phyloP scores from a whole-genome alignment of 2,113 vertebrate genomes.

The Gnathonemus echidnorhynchus region DNA sequence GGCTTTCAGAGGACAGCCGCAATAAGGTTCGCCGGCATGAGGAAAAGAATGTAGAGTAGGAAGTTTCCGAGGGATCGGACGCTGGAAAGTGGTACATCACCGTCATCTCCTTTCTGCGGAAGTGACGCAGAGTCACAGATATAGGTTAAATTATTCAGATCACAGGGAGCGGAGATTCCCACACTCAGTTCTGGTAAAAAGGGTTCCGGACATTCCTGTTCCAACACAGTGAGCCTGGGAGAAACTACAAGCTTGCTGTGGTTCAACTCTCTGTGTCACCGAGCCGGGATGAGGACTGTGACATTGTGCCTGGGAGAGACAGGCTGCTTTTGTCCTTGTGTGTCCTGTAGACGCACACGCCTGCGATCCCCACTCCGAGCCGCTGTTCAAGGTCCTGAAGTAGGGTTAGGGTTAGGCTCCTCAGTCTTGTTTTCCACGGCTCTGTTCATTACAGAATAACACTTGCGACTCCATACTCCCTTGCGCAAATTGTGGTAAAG shows the following conservation, averaged over 20 bases:
- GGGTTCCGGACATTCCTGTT: background rate
- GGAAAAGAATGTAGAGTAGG: background rate
- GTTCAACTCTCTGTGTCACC: background rate
- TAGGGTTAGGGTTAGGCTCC: background rate
- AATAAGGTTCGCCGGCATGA: background rate
- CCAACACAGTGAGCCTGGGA: background rate
- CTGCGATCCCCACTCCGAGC: constrained; percentile 18
- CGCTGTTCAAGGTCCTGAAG: constrained; percentile 48
- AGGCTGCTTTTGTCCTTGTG: background rate
- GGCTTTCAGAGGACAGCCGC: background rate
- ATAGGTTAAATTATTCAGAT: constrained; percentile 12
- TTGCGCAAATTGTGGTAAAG: background rate
- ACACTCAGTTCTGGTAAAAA: background rate
- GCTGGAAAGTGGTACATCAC: background rate
- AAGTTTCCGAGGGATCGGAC: background rate
- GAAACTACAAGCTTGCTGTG: background rate
- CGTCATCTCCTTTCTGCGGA: background rate
- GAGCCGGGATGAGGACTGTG: background rate
- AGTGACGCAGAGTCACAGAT: background rate
- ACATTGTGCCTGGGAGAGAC: background rate
- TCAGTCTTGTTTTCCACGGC: background rate
- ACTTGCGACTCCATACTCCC: background rate
- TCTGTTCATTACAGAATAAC: background rate
- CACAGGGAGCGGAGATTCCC: background rate
- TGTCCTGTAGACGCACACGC: constrained; percentile 17